A percentile compares a stretch with the other conserved stretches of the same genome.
phyloP scores from a whole-genome alignment of 2,888 invertebrate species.

The Plutella xylostella region DNA sequence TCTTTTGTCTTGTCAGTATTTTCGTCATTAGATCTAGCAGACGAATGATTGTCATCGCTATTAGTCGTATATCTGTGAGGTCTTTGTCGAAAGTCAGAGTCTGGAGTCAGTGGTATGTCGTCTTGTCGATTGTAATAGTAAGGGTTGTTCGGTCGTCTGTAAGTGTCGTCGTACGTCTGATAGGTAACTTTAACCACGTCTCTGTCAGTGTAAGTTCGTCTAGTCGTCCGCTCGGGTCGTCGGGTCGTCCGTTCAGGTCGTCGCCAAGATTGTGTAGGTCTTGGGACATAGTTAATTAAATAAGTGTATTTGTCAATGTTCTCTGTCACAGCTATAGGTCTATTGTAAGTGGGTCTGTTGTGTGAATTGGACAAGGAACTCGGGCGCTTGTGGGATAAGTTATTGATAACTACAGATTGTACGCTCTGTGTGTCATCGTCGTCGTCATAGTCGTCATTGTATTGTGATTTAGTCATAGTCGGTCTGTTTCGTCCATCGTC shows the following conservation, averaged over 20 bases:
- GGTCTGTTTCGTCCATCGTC: conserved; percentile 30
- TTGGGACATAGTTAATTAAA: conserved; percentile 63
- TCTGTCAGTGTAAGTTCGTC: conserved; percentile 36
- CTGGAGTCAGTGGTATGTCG: conserved; percentile 25
- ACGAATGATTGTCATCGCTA: conserved; percentile 32
- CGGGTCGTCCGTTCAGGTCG: conserved; percentile 49
- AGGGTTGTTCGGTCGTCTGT: conserved; percentile 29
- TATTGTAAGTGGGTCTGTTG: conserved; percentile 24
- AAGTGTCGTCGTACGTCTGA: conserved; percentile 59
- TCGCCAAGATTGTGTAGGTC: conserved; percentile 59
- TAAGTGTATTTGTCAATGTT: conserved; percentile 62
- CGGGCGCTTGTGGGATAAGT: conserved; percentile 48
- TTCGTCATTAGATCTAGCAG: conserved; percentile 51
- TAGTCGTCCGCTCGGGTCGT: conserved; percentile 36
- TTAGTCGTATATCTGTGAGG: conserved; percentile 33
- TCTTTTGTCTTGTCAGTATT: conserved; percentile 18
- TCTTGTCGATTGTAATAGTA: conserved; percentile 22
- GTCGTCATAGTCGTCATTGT: conserved; percentile 32
- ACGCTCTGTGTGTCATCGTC: conserved; percentile 45
- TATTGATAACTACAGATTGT: conserved; percentile 54
- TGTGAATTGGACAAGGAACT: conserved; percentile 11
- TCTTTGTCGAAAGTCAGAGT: conserved; percentile 34
- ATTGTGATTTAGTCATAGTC: conserved; percentile 30
- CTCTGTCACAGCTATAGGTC: conserved; percentile 59
- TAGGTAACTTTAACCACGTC: conserved; percentile 62